Evolutionary conservation across 1,140 invertebrate species (phyloP).

Genomic region (Trypoxylus dichotomus): DNA sequence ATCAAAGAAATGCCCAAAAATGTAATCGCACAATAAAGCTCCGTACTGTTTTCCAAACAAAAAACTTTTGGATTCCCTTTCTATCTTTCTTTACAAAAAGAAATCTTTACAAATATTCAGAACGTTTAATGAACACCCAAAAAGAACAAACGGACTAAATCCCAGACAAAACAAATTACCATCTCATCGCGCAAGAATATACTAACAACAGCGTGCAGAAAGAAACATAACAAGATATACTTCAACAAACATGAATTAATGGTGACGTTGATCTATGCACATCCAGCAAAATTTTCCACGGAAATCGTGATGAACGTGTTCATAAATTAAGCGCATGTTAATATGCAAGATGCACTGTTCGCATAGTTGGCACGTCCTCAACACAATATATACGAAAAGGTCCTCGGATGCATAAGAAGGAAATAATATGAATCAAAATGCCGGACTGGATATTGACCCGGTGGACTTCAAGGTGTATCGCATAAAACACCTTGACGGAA

Average conservation of each 20-base stretch:
- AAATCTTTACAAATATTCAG: no score
- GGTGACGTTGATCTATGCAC: neutral
- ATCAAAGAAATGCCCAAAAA: no score
- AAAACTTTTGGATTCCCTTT: no score
- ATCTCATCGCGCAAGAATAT: no score
- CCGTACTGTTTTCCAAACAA: no score
- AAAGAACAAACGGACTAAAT: no score
- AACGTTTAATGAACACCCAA: no score
- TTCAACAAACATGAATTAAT: neutral
- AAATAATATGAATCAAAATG: constrained; percentile 4
- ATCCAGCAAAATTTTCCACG: neutral
- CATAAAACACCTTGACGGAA: constrained; percentile 47
- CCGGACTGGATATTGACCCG: neutral
- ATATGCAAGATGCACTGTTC: neutral
- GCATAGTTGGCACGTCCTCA: neutral
- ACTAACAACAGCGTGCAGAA: neutral
- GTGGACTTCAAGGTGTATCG: neutral
- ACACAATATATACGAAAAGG: neutral
- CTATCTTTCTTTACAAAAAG: no score
- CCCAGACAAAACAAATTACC: no score
- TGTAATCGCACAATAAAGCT: no score
- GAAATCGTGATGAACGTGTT: neutral
- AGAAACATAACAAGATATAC: neutral
- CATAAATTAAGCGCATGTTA: neutral
- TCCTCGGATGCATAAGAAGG: neutral